Percentiles rank a stretch among this genome's conserved stretches.
phyloP scores from a whole-genome alignment of 1,140 invertebrate species.

The Whitmania pigra region DNA sequence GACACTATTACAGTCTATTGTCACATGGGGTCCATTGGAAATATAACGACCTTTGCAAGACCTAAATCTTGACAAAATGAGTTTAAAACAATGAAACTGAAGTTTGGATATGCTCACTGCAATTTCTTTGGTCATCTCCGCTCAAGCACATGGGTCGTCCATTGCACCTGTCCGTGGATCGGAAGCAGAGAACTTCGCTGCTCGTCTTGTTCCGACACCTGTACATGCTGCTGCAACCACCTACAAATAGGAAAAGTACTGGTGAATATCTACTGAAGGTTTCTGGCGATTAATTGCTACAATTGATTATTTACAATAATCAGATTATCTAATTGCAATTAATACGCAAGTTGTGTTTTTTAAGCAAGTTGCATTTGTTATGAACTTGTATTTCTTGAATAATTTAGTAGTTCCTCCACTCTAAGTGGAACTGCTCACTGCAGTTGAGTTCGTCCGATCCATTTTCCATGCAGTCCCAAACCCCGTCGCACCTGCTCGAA shows the following conservation, averaged over 20 bases:
- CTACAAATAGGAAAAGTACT: not conserved
- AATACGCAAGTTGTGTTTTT: not conserved
- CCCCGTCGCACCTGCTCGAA: slow-evolving; percentile 3
- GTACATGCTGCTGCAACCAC: not conserved
- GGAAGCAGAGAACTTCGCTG: not conserved
- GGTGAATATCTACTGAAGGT: too few relatives aligned
- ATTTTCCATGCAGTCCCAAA: slow-evolving; percentile 12
- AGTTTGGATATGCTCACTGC: not conserved
- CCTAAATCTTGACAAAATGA: not conserved
- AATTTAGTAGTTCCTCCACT: not conserved
- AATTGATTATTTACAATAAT: not conserved
- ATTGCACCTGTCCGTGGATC: not conserved
- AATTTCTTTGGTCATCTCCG: not conserved
- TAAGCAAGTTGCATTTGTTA: not conserved
- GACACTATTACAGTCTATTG: not conserved
- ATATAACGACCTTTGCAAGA: not conserved
- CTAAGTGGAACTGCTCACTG: not conserved
- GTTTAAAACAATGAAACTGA: too few relatives aligned
- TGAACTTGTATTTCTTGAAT: not conserved
- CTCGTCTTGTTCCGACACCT: not conserved
- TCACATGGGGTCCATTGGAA: not conserved
- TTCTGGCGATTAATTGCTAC: not conserved
- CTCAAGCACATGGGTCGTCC: not conserved
- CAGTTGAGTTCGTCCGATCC: slow-evolving; percentile 16
- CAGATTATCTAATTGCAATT: not conserved